Evolutionary conservation across 2,888 invertebrate species (phyloP), one percentile per base, ranked within the genome.

Genomic region (Melolontha melolontha): DNA sequence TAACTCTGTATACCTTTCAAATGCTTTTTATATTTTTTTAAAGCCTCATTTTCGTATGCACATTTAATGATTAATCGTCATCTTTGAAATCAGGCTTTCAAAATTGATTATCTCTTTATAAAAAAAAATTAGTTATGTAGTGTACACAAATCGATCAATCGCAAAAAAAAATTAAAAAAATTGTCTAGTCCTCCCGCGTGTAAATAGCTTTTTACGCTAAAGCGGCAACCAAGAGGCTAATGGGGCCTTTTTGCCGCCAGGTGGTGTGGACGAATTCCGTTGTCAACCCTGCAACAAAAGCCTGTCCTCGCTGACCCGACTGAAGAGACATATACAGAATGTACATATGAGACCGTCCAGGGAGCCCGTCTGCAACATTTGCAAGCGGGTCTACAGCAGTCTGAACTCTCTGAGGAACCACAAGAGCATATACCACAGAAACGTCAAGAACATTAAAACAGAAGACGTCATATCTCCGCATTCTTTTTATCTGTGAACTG

Each of bases 271-370:
- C 87, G 93, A 93, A 87, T 93, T 92, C 89, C 90, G 93, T 85
- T 94, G 93, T 87, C 93, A 93, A 88, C 93, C 93, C 80, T 94
- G 93, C 91, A 93, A 93, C 90, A 94, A 94, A 89, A 93, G 92
- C 86, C 88, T 94, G 82, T 93, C 93, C 81, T 93, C 93, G 79
- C 87, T 93, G 84, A 93, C 93, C 81, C 90, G 93, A 83, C 91
- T 94, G 87, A 94, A 93, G 89, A 90, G 94, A 81, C 94, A 94
- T 87, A 94, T 93, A 87, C 94, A 94, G 88, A 94, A 94, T 87
- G 94, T 94, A 80, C 94, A 94, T 87, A 93, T 93, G 91, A 89
- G 93, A 81, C 94, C 94, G 79, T 92, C 93, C 84, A 90, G 94
- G 87, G 93, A 93, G 86, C 94, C 94, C 76, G 93, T 94, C 83